Evolutionary conservation across 2,888 invertebrate genomes (phyloP).

Genomic region (Pycnomerus fuliginosus): DNA sequence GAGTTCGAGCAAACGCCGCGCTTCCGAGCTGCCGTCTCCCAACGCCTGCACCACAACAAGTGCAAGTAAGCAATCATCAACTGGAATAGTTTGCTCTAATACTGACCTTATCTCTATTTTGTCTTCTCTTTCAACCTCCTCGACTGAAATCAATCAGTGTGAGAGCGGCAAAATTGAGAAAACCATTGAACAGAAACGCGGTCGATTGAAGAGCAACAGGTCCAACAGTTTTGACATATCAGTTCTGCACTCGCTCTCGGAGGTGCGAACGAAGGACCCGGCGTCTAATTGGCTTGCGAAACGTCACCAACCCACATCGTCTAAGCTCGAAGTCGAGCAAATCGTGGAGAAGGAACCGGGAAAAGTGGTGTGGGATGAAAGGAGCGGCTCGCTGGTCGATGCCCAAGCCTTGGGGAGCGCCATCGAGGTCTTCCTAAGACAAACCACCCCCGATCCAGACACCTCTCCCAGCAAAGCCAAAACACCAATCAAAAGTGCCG

Average conservation of each 20-base stretch:
- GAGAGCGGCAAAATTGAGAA: slow-evolving; percentile 43
- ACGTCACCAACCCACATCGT: slow-evolving; percentile 67
- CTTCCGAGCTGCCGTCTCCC: slow-evolving; percentile 70
- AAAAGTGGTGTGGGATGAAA: slow-evolving; percentile 73
- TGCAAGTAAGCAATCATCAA: slow-evolving; percentile 45
- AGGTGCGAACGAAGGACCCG: slow-evolving; percentile 47
- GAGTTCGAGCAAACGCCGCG: slow-evolving; percentile 58
- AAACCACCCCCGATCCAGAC: slow-evolving; percentile 55
- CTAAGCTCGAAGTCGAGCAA: slow-evolving; percentile 20
- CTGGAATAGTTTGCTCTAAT: slow-evolving; percentile 77
- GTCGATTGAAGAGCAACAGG: slow-evolving; percentile 67
- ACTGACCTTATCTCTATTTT: slow-evolving; percentile 79
- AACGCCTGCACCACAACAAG: slow-evolving; percentile 38
- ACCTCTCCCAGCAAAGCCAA: slow-evolving; percentile 17
- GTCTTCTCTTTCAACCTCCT: slow-evolving; percentile 76
- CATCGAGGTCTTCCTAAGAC: slow-evolving; percentile 77
- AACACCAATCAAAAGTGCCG: slow-evolving; percentile 31
- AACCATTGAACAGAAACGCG: slow-evolving; percentile 55
- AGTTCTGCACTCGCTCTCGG: slow-evolving; percentile 57
- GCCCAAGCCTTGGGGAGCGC: slow-evolving; percentile 80
- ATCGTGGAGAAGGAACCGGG: slow-evolving; percentile 42
- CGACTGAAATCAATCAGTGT: slow-evolving; percentile 75
- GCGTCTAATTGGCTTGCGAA: slow-evolving; percentile 74
- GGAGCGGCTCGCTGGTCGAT: slow-evolving; percentile 77
- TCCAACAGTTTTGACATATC: slow-evolving; percentile 86